These are phyloP conservation scores for Rhodinocichla rosea DNA, from an alignment of 2,113 vertebrate species.

Conservation along the genomic window DNA sequence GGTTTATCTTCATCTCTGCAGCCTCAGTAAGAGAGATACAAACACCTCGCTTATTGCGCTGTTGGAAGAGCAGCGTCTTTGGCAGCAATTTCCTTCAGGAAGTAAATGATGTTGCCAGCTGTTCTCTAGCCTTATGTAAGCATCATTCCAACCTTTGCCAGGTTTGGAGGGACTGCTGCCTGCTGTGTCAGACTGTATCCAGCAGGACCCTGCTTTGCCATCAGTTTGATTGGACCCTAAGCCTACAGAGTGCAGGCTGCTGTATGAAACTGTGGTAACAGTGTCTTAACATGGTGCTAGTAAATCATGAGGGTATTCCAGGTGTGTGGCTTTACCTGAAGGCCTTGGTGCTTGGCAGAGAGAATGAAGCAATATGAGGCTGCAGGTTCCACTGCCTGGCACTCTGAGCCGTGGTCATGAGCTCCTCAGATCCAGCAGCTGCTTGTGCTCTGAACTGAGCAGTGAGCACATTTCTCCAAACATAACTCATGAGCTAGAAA, in stretches of 20 bases:
- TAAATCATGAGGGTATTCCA: neutral
- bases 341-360: neutral
- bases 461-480: neutral
- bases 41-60: accelerated
- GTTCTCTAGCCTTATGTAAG: neutral
- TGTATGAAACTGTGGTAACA: neutral
- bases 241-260: neutral
- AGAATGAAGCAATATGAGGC: neutral
- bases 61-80: neutral
- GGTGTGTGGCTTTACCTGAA: neutral
- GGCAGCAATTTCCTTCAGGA: neutral
- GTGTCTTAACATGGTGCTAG: accelerated
- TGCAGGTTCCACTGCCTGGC: neutral
- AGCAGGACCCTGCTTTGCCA: neutral
- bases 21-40: neutral
- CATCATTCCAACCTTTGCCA: neutral
- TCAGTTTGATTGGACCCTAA: neutral
- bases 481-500: neutral
- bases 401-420: accelerated
- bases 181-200: neutral
- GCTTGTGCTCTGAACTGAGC: neutral
- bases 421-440: neutral
- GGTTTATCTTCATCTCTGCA: neutral
- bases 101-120: neutral
- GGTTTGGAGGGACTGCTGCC: neutral